Base-by-base conservation (phyloP, 2,113 vertebrate species). In the Peromyscus maniculatus region DNA sequence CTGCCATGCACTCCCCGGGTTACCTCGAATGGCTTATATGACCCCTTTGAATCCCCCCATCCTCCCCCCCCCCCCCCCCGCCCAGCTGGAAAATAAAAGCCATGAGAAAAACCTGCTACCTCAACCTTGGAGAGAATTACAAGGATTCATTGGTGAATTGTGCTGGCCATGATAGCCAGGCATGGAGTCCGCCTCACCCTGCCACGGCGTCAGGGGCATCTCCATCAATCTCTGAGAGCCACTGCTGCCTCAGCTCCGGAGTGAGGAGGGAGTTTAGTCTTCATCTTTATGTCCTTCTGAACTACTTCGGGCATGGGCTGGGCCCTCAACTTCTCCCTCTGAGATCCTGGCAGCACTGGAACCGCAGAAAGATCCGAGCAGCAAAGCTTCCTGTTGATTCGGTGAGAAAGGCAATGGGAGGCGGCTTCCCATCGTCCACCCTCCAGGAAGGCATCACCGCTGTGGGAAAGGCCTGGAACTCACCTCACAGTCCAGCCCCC, bases 261-360 rank as follows among this genome's bases (percentile, higher is more conserved):
- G 46, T 11, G 13, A 43, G 57, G 36, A 91, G 7, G 55, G 5
- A 4, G n/a, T 5, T 16, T 5, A 13, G 22, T 28, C 15, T 43
- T 9, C 7, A 17, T 59, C 66, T 46, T 13, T 2, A 2, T 28
- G 46, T 24, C 69, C 75, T 49, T 62, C 59, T 49, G 31, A 75
- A 79, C 59, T 17, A 31, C 82, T 89, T 43, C 3, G 24, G 69
- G 36, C 17, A 28, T 31, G 59, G 87, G 31, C 59, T 13, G 52
- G 72, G 33, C 31, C 62, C 28, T 83, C 28, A n/a, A 82, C 13
- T 36, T 82, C 21, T 24, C 46, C 49, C 36, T 33, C n/a, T 22
- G 49, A 0, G 49, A 43, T 49, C 19, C 52, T 5, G 36, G 17
- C 0, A 1, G n/a, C 46, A 4, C 4, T 28, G 0, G 3, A 66